These are phyloP conservation scores for Scomber scombrus DNA, from an alignment of 2,113 vertebrate genomes.

Conservation along the genomic window DNA sequence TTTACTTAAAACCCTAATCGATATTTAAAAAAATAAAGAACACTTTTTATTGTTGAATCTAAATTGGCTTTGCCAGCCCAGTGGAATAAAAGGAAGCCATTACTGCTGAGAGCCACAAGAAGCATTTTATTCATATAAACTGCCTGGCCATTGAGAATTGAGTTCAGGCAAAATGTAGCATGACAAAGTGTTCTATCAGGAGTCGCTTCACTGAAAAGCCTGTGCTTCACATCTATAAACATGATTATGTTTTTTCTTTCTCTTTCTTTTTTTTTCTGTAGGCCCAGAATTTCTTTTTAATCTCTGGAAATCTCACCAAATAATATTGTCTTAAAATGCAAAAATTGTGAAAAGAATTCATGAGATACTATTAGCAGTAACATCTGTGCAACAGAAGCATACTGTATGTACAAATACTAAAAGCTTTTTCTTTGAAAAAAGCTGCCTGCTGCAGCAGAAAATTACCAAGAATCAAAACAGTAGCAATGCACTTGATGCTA, in stretches of 20 bases:
- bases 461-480: too few species aligned
- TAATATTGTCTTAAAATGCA: conserved; percentile 7
- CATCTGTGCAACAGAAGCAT: not conserved
- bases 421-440: too few species aligned
- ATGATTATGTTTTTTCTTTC: not conserved
- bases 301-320: conserved; percentile 20
- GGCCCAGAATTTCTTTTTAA: not conserved
- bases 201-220: conserved; percentile 29
- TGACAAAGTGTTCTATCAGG: conserved; percentile 37
- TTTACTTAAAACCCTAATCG: conserved; percentile 76
- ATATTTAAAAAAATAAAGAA: conserved; percentile 66
- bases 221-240: conserved; percentile 30
- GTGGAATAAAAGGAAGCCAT: conserved; percentile 55
- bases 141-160: conserved; percentile 31
- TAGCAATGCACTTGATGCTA: too few species aligned
- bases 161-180: conserved; percentile 41
- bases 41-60: conserved; percentile 61
- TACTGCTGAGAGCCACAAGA: conserved; percentile 51
- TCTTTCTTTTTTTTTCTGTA: not conserved
- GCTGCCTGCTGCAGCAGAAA: too few species aligned
- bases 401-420: not conserved
- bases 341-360: not conserved
- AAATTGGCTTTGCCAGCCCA: conserved; percentile 73
- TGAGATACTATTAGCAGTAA: not conserved
- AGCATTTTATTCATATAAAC: conserved; percentile 46